Base-by-base conservation (phyloP, 2,113 vertebrate genomes). In the Passerina amoena region DNA sequence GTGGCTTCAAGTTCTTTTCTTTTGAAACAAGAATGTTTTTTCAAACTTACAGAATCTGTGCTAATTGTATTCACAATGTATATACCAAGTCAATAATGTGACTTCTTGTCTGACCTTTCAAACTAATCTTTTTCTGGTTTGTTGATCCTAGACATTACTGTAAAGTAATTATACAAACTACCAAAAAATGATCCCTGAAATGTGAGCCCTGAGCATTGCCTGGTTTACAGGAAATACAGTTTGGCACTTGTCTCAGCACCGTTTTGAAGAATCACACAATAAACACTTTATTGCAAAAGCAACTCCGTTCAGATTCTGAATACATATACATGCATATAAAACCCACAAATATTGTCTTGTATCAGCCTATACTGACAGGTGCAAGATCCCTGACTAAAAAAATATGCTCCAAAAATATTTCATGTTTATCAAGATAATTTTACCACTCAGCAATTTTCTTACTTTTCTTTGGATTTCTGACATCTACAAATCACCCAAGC, bases 391-490 rank as follows among this genome's bases (percentile, higher is more conserved):
- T 27, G 37, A 30, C 54, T 69, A 56, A 54, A 66, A 88, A 84
- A 85, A 71, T 31, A 71, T 2, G 19, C 10, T 60, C 22, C 22
- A 56, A 40, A 78, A 87, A 71, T 75, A 56, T 79, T 94, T 79
- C 27, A 54, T 47, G 16, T 71, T 84, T 78, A 77, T 73, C 13
- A 78, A 89, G 48, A n/a, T 48, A 42, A 72, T 69, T 91, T 91
- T 86, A 89, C 19, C 64, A 64, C 38, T 71, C 51, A 56, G 53
- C 76, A 68, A 37, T 94, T 85, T 86, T 44, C 35, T 78, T 72
- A 42, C 48, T 86, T 91, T 93, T 88, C 42, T 84, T 81, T 76
- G 60, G 59, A 65, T 93, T 94, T 93, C 56, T 94, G 91, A 77
- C 48, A 44, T 31, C 44, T 84, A 70, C 50, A 47, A 66, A 70